A percentile compares a stretch with the other conserved stretches of the same genome.
Evolutionary conservation across 2,888 invertebrate species (phyloP).

Genomic region (Pseudococcus longispinus): DNA sequence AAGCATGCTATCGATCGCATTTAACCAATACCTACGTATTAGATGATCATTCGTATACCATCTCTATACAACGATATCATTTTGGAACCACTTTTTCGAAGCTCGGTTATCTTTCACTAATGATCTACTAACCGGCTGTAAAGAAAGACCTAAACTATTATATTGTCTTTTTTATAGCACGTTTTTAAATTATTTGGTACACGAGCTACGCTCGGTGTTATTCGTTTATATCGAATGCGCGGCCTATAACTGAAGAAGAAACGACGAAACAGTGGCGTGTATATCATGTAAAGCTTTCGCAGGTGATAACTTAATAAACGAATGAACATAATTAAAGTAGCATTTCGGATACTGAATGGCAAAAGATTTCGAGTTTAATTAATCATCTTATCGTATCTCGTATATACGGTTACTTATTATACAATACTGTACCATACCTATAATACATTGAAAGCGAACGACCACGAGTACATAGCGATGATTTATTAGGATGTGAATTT

Average conservation of each 20-base stretch:
- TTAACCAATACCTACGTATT: background rate
- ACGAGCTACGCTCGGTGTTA: slow-evolving; percentile 46
- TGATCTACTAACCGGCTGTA: slow-evolving; percentile 38
- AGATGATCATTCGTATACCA: background rate
- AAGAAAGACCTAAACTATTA: slow-evolving; percentile 42
- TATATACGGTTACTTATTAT: background rate
- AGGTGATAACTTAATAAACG: slow-evolving; percentile 52
- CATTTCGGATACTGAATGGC: slow-evolving; percentile 17
- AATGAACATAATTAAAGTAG: slow-evolving; percentile 34
- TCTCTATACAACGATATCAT: background rate
- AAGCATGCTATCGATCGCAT: background rate
- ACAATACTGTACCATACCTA: background rate
- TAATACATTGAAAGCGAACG: no score
- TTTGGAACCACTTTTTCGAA: slow-evolving; percentile 48
- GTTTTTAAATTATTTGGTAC: slow-evolving; percentile 53
- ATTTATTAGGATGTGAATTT: slow-evolving; percentile 16
- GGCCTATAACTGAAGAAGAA: background rate
- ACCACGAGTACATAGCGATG: background rate
- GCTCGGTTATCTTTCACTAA: slow-evolving; percentile 30
- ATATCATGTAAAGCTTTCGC: slow-evolving; percentile 40
- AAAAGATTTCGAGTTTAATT: slow-evolving; percentile 38
- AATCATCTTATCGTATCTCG: background rate
- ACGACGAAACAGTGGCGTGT: slow-evolving; percentile 41
- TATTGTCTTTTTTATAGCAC: slow-evolving; percentile 51
- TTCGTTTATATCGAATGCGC: background rate